phyloP scores from a whole-genome alignment of 2,888 invertebrate genomes.

The Laspeyria flexula region DNA sequence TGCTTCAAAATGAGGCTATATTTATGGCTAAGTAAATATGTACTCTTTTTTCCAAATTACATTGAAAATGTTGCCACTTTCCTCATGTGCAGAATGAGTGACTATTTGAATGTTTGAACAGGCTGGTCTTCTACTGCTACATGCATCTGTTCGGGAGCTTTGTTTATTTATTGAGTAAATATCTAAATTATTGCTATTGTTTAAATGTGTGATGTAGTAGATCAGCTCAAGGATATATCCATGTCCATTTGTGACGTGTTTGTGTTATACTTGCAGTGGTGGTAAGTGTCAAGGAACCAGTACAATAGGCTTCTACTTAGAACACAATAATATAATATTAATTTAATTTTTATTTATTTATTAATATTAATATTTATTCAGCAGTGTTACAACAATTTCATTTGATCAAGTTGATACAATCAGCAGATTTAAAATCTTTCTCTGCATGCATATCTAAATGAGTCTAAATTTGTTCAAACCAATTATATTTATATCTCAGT shows the following conservation, averaged over 20 bases:
- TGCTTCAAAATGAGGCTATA: constrained; percentile 51
- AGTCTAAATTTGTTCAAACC: no score
- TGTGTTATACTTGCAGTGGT: constrained; percentile 48
- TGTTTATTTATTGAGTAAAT: constrained; percentile 25
- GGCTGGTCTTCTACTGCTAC: constrained; percentile 71
- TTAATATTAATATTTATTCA: neutral
- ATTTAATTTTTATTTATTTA: no score
- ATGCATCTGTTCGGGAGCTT: constrained; percentile 42
- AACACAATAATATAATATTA: no score
- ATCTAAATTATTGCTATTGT: constrained; percentile 44
- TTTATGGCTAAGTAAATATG: constrained; percentile 60
- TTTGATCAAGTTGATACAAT: no score
- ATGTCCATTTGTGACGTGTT: constrained; percentile 45
- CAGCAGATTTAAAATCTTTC: no score
- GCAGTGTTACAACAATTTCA: neutral
- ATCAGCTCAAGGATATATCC: constrained; percentile 59
- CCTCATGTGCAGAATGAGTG: constrained; percentile 71
- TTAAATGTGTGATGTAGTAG: constrained; percentile 55
- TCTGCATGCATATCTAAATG: no score
- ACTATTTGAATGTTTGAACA: constrained; percentile 84
- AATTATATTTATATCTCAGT: no score
- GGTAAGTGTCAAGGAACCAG: constrained; percentile 47
- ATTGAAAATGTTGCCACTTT: constrained; percentile 42
- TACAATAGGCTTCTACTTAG: constrained; percentile 22
- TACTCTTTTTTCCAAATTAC: constrained; percentile 72